Evolutionary conservation across 1,140 invertebrate species (phyloP).

Genomic region (Aphelenchoides besseyi): DNA sequence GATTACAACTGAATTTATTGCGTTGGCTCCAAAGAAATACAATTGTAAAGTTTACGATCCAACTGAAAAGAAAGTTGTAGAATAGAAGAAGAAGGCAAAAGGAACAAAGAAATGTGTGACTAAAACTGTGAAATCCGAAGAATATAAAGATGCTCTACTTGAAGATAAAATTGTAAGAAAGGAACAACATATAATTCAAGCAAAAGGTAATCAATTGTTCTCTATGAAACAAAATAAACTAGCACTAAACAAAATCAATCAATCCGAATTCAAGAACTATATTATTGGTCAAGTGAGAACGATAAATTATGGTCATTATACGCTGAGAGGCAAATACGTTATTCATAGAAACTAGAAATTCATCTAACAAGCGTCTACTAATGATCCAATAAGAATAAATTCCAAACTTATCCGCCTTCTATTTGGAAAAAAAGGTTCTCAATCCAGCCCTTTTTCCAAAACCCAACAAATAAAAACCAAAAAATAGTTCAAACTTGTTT

Average conservation of each 20-base stretch:
- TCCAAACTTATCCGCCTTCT: too few relatives aligned
- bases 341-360: too few relatives aligned
- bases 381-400: too few relatives aligned
- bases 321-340: not conserved
- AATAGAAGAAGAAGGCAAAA: not conserved
- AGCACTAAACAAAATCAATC: not conserved
- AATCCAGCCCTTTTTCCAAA: too few relatives aligned
- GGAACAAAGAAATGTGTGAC: not conserved
- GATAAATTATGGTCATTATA: not conserved
- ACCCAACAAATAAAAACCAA: too few relatives aligned
- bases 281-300: not conserved
- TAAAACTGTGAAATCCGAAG: too few relatives aligned
- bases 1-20: slow-evolving; percentile 1
- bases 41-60: not conserved
- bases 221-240: not conserved
- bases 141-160: too few relatives aligned
- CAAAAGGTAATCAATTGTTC: slow-evolving; percentile 1
- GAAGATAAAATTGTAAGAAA: not conserved
- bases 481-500: too few relatives aligned
- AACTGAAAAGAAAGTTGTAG: not conserved
- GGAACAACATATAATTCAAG: not conserved
- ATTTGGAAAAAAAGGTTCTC: too few relatives aligned
- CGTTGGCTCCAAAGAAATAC: not conserved
- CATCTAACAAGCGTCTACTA: too few relatives aligned
- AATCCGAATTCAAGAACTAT: slow-evolving; percentile 3